Evolutionary conservation across 2,113 vertebrate species (phyloP).

Genomic region (Grus americana): DNA sequence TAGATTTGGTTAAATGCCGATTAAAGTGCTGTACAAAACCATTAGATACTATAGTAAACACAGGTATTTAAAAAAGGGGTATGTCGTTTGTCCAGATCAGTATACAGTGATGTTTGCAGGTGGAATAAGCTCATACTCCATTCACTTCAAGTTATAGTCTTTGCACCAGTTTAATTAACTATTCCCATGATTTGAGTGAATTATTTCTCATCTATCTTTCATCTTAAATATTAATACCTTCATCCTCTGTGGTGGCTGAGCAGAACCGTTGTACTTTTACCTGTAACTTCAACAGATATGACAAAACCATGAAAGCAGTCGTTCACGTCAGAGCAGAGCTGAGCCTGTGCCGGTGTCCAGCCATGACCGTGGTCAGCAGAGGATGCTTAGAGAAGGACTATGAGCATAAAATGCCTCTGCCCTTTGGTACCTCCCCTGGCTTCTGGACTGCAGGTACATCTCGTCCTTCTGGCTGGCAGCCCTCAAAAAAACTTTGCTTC

Average conservation of each 20-base stretch:
- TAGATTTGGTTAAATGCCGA: neutral
- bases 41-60: neutral
- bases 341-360: neutral
- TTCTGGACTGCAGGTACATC: neutral
- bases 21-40: slow-evolving; percentile 14
- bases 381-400: neutral
- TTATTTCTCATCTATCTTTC: neutral
- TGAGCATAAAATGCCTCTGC: neutral
- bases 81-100: neutral
- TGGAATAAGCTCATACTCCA: neutral
- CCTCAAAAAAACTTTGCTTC: neutral
- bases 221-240: neutral
- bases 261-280: neutral
- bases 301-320: neutral
- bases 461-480: neutral
- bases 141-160: neutral
- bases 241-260: neutral
- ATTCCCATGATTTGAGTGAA: neutral
- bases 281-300: neutral
- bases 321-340: neutral
- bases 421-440: neutral
- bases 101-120: neutral
- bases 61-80: neutral
- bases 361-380: neutral
- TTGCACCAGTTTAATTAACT: neutral